A percentile compares a stretch with the other conserved stretches of the same genome.
Evolutionary conservation across 2,797 vertebrate species (phyloP).

Genomic region (Lithobates sylvaticus): DNA sequence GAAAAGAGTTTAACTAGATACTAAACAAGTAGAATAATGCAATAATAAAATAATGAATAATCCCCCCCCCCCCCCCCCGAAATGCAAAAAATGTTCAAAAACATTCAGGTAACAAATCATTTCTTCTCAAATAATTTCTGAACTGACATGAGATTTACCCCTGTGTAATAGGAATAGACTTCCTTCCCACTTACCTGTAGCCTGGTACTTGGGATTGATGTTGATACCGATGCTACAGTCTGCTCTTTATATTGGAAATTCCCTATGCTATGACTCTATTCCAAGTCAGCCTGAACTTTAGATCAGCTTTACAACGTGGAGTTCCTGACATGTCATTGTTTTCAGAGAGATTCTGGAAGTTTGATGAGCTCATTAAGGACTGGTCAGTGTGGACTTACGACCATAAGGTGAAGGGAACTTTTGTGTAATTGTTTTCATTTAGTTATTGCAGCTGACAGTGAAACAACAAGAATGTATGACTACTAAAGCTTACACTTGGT

Average conservation of each 20-base stretch:
- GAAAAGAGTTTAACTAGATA: too few relatives aligned
- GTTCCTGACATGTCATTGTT: slow-evolving; percentile 49
- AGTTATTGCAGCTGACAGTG: not conserved
- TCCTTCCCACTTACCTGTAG: slow-evolving; percentile 35
- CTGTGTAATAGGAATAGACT: too few relatives aligned
- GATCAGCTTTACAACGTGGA: slow-evolving; percentile 43
- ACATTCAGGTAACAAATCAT: too few relatives aligned
- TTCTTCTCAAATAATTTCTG: too few relatives aligned
- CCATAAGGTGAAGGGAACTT: not conserved
- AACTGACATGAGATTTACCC: too few relatives aligned
- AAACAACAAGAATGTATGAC: not conserved
- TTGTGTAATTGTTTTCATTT: slow-evolving; percentile 17
- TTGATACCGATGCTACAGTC: not conserved
- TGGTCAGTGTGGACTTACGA: slow-evolving; percentile 30
- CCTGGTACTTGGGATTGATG: not conserved
- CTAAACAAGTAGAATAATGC: too few relatives aligned
- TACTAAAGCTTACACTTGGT: not conserved
- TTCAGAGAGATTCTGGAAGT: slow-evolving; percentile 13
- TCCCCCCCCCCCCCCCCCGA: too few relatives aligned
- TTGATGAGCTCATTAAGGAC: slow-evolving; percentile 24
- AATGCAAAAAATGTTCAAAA: too few relatives aligned
- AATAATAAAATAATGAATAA: too few relatives aligned
- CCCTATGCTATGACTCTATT: not conserved
- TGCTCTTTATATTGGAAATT: slow-evolving; percentile 33
- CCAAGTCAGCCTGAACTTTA: slow-evolving; percentile 40